phyloP scores from a whole-genome alignment of 1,140 invertebrate species.

The Sitobion miscanthi region DNA sequence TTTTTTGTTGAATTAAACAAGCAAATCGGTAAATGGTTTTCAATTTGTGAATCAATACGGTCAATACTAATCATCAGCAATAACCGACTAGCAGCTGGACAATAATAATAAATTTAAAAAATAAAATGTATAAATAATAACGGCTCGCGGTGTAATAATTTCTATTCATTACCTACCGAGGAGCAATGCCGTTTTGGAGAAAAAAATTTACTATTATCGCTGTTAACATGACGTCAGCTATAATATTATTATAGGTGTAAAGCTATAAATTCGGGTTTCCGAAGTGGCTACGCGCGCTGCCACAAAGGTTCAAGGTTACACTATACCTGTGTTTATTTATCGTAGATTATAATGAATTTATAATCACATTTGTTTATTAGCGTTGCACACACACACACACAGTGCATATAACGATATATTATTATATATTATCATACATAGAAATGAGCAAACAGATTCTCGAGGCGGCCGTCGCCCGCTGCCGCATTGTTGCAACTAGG shows the following conservation, averaged over 20 bases:
- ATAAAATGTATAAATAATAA: neutral
- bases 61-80: neutral
- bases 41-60: neutral
- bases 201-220: conserved; percentile 13
- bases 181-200: conserved; percentile 3
- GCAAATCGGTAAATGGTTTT: neutral
- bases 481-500: too few species aligned
- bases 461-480: neutral
- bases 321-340: neutral
- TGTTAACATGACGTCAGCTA: conserved; percentile 1
- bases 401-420: neutral
- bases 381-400: neutral
- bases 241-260: neutral
- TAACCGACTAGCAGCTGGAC: neutral
- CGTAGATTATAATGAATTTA: conserved; percentile 30
- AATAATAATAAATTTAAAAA: neutral
- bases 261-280: conserved; percentile 1
- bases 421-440: neutral
- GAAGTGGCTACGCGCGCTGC: neutral
- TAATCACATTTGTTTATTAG: conserved; percentile 17
- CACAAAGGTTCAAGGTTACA: conserved; percentile 29
- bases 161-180: neutral
- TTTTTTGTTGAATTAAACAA: conserved; percentile 22
- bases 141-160: neutral
- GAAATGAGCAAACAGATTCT: neutral